These are phyloP conservation scores for Macrosteles quadrilineatus DNA, from an alignment of 1,140 invertebrate genomes.

Conservation along the genomic window DNA sequence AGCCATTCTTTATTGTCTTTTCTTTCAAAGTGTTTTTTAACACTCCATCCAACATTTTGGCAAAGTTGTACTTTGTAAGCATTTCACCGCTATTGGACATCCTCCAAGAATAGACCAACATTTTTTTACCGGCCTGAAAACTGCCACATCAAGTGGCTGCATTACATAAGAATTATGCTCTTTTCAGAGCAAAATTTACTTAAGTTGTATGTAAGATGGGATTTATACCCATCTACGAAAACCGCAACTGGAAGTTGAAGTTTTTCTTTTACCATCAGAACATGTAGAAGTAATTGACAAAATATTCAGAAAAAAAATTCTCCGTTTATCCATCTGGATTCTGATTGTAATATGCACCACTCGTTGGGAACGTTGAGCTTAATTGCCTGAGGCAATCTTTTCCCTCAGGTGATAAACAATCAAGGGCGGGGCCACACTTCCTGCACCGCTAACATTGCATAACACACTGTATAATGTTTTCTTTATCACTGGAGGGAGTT, in stretches of 20 bases:
- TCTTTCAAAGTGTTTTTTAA: too few relatives aligned
- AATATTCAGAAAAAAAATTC: too few relatives aligned
- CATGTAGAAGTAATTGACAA: conserved; percentile 37
- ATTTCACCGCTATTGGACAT: too few relatives aligned
- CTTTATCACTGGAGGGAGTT: not conserved
- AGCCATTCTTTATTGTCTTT: too few relatives aligned
- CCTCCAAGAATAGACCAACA: too few relatives aligned
- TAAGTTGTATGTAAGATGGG: not conserved
- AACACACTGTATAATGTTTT: not conserved
- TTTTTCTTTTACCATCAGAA: conserved; percentile 33
- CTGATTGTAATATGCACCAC: not conserved
- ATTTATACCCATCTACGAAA: conserved; percentile 51
- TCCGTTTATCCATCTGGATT: not conserved
- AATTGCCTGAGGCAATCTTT: not conserved
- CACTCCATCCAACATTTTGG: too few relatives aligned
- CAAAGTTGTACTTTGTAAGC: too few relatives aligned
- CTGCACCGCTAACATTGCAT: not conserved
- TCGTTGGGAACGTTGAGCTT: not conserved
- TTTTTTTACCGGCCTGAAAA: not conserved
- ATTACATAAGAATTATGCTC: not conserved
- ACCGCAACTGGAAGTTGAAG: conserved; percentile 45
- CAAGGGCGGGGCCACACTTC: not conserved
- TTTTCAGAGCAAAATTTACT: not conserved
- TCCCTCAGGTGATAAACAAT: not conserved
- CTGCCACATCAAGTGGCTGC: not conserved